Base-by-base conservation (phyloP, 2,888 invertebrate species). In the Cepaea hortensis region DNA sequence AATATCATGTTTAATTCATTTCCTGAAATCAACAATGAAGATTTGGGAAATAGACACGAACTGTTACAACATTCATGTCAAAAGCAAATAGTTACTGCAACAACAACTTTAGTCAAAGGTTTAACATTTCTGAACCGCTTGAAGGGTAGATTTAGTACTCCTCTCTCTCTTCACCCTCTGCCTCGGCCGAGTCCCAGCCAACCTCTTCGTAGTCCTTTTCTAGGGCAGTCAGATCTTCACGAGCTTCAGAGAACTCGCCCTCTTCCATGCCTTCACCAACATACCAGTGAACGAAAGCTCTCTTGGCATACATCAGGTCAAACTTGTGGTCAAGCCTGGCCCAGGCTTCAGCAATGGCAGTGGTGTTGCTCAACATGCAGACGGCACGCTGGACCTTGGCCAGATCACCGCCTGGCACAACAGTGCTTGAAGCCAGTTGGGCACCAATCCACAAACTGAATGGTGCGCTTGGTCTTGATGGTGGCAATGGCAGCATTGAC, bases 401-500 rank as follows among this genome's bases (percentile, higher is more conserved):
- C 68, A 68, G 68, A 18, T 68, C 68, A 68, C 68, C 68, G 18
- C 68, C 68, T 4, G 68, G 68, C 13, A 68, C 68, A 18, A 68
- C 68, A 68, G 68, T 68, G 6, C 94, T 94, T 91, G 88, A 92
- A 92, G 55, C 92, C 92, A 83, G 92, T 92, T 50, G 91, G 92
- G 85, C 91, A 92, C 92, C 91, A 93, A 82, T 91, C 90, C 73
- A 92, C 92, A 86, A 93, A 93, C 89, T 93, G 93, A 86, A 93
- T 91, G 85, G 91, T 90, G 65, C 92, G 85, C 88, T 93, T 93
- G 70, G 93, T 92, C 89, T 93, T 93, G 88, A 93, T 93, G 80
- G 90, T 89, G 81, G 93, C 92, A 84, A 93, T 93, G 84, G 93
- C 93, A 70, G 92, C 91, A 88, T 93, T 93, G 79, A 93, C 93